Conservation (phyloP, 2,113 vertebrate species). For the Hyla sarda region DNA sequence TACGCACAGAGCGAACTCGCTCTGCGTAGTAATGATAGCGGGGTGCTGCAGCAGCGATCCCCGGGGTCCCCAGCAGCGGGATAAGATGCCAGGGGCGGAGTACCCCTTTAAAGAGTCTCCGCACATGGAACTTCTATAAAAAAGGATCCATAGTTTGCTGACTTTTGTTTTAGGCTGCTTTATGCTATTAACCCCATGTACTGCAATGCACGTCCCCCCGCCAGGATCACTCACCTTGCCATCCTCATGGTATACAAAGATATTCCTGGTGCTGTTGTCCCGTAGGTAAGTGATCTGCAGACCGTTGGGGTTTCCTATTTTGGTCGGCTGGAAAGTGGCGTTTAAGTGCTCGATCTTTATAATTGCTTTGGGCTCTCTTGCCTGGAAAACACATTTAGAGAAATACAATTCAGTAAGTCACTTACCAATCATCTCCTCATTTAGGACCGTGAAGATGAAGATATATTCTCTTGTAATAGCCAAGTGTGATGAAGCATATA, state of each 20-base stretch:
- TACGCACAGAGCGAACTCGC: too few species aligned
- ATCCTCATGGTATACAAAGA: conserved; percentile 95
- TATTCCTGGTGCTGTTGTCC: conserved; percentile 96
- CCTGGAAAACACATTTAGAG: conserved; percentile 73
- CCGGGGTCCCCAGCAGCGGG: too few species aligned
- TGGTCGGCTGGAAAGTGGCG: conserved; percentile 90
- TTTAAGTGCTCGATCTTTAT: conserved; percentile 93
- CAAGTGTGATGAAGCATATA: conserved; percentile 14
- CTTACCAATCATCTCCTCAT: conserved; percentile 29
- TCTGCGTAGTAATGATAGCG: too few species aligned
- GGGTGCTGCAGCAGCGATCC: too few species aligned
- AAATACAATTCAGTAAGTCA: conserved; percentile 26
- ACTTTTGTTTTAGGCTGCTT: background rate
- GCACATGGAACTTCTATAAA: background rate
- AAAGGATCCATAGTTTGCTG: background rate
- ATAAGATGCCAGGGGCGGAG: too few species aligned
- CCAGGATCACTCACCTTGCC: conserved; percentile 83
- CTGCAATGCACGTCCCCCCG: background rate
- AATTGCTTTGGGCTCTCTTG: conserved; percentile 92
- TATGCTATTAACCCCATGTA: background rate
- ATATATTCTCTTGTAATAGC: conserved; percentile 12
- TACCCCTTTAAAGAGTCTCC: too few species aligned
- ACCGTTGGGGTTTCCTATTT: conserved; percentile 88
- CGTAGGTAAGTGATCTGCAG: conserved; percentile 95
- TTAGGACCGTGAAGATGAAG: conserved; percentile 5